These are phyloP conservation scores for Idaea straminata DNA, from an alignment of 2,888 invertebrate species.

Conservation along the genomic window DNA sequence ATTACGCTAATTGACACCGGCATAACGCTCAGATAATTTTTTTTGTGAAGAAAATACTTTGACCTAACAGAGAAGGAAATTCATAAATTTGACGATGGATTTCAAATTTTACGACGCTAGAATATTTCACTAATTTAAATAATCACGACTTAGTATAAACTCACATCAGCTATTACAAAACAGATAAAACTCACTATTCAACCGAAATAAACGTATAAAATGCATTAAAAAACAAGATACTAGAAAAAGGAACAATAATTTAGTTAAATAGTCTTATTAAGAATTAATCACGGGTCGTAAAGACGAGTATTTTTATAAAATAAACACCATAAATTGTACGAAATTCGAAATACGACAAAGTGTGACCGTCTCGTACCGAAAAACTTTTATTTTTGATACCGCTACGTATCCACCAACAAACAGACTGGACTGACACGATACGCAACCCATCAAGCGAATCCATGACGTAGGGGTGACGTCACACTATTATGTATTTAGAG, in stretches of 20 bases:
- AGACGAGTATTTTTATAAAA: slow-evolving; percentile 11
- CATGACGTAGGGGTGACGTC: slow-evolving; percentile 59
- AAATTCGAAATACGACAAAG: slow-evolving; percentile 18
- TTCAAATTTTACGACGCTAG: neutral
- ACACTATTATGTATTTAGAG: slow-evolving; percentile 40
- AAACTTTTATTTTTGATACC: slow-evolving; percentile 28
- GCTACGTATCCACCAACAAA: slow-evolving; percentile 41
- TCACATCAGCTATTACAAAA: neutral
- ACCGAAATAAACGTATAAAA: neutral
- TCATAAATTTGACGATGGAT: neutral
- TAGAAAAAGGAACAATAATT: slow-evolving; percentile 21
- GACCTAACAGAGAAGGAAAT: neutral
- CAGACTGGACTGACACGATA: slow-evolving; percentile 47
- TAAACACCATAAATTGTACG: slow-evolving; percentile 23
- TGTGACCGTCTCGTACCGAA: slow-evolving; percentile 9
- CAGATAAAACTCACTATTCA: neutral
- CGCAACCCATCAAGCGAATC: slow-evolving; percentile 48
- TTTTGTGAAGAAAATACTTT: neutral
- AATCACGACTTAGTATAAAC: neutral
- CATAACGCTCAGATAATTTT: neutral
- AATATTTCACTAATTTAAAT: neutral
- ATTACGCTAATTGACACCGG: neutral
- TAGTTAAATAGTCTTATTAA: slow-evolving; percentile 18
- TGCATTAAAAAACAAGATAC: neutral
- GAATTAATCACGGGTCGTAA: slow-evolving; percentile 17